Evolutionary conservation across 2,113 vertebrate genomes (phyloP).

Genomic region (Gopherus flavomarginatus): DNA sequence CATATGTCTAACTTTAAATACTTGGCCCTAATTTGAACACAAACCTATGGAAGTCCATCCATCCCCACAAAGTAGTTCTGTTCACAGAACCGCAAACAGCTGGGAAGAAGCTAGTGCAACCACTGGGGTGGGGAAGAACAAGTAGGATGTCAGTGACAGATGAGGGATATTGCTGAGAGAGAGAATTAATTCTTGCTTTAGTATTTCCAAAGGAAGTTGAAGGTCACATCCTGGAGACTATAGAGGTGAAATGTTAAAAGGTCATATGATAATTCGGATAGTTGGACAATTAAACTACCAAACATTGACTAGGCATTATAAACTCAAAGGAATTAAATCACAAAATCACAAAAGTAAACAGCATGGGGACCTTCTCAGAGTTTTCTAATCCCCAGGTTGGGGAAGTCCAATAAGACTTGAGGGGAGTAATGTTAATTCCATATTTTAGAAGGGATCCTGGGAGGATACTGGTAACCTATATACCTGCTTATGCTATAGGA

Average conservation of each 20-base stretch:
- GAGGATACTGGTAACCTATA: background rate
- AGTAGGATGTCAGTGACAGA: background rate
- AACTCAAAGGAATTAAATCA: background rate
- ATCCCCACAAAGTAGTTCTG: conserved; percentile 24
- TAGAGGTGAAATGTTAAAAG: conserved; percentile 18
- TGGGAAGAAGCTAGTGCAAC: background rate
- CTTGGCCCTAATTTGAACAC: background rate
- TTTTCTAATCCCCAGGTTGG: background rate
- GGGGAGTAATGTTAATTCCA: background rate
- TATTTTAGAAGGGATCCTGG: background rate
- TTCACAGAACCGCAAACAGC: conserved; percentile 17
- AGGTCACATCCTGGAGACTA: conserved; percentile 12
- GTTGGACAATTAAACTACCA: background rate
- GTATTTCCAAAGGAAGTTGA: conserved; percentile 34
- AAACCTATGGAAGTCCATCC: conserved; percentile 32
- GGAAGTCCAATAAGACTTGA: background rate
- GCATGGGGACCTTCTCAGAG: background rate
- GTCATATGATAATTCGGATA: background rate
- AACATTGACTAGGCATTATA: conserved; percentile 5
- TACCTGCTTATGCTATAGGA: conserved; percentile 3
- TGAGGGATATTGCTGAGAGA: background rate
- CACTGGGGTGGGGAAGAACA: background rate
- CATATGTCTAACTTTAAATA: background rate
- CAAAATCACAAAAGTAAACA: conserved; percentile 12
- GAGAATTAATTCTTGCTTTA: conserved; percentile 28